A percentile compares a stretch with the other conserved stretches of the same genome.
Conservation (phyloP, 2,888 invertebrate species). For the Sinelater perroti region DNA sequence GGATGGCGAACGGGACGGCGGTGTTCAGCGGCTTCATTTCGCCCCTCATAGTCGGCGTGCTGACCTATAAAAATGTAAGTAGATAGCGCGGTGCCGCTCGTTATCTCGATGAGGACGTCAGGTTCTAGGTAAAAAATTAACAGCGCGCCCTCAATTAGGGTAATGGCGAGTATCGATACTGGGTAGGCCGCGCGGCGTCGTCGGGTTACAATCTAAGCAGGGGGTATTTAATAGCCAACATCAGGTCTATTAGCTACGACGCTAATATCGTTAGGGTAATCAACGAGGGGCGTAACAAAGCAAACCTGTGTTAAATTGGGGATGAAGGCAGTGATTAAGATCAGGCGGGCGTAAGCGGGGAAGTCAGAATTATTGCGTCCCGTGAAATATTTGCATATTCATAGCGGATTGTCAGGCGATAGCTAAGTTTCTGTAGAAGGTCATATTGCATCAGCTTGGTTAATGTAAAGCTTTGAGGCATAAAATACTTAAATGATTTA, state of each 20-base stretch:
- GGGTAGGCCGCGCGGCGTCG: neutral
- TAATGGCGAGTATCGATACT: conserved; percentile 6
- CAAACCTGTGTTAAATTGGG: neutral
- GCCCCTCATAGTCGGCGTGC: conserved; percentile 61
- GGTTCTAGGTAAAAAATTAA: too few relatives aligned
- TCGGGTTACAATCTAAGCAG: conserved; percentile 18
- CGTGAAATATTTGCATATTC: too few relatives aligned
- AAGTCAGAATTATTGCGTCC: too few relatives aligned
- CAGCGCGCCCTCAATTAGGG: neutral
- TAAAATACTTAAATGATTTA: too few relatives aligned
- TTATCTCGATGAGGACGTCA: neutral
- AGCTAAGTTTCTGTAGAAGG: too few relatives aligned
- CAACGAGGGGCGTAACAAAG: neutral
- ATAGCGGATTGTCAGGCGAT: too few relatives aligned
- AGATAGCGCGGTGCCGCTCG: neutral
- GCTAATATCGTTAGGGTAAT: neutral
- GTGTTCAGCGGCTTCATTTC: conserved; percentile 31
- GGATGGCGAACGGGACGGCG: conserved; percentile 29
- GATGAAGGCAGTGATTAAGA: too few relatives aligned
- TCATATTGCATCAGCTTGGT: too few relatives aligned
- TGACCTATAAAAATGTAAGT: conserved; percentile 72
- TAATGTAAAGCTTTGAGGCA: too few relatives aligned
- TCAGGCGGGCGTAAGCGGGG: too few relatives aligned
- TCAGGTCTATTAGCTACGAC: conserved; percentile 2
- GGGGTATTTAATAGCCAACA: conserved; percentile 10